Base-by-base conservation (phyloP, 2,113 vertebrate genomes). In the Pelodiscus sinensis region DNA sequence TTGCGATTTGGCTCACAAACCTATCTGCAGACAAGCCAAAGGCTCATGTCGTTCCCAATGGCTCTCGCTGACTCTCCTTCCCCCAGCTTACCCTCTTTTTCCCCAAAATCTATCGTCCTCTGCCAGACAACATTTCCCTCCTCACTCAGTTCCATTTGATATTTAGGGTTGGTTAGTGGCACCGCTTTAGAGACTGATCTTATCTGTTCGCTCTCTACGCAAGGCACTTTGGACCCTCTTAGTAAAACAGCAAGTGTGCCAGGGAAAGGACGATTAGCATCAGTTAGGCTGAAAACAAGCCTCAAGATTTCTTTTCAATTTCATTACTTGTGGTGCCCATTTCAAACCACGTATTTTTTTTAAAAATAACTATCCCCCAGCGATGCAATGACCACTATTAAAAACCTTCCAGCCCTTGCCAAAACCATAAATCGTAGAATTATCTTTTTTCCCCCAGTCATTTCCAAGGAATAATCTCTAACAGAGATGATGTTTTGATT, bases 381-480 rank as follows among this genome's bases (percentile, higher is more conserved):
- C 44, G 15, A 44, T 58, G 44, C 19, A 85, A 22, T 81, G 90
- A 60, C 71, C 73, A 19, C 78, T 85, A n/a, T 85, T 90, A 50
- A 79, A 79, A 52, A 50, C 62, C 31, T 57, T 91, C 8, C 60
- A 90, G 62, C n/a, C n/a, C 8, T 19, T 87, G 94, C 89, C 89
- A 88, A 94, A 75, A 22, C 27, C 25, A 87, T 24, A 84, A 96
- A 94, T 62, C 0, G 25, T 29, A 85, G 79, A 92, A 92, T 90
- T 95, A 24, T 29, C 27, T 84, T 95, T 95, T 93, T 79, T 51
- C 65, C 4, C 19, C 92, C 89, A 91, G 92, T 19, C 56, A 54
- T 94, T 96, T 93, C 81, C 77, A 94, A 93, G 78, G 88, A 94
- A 86, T 89, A 31, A 88, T 91, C 94, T 95, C 86, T 82, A 92